phyloP scores from a whole-genome alignment of 2,113 vertebrate species.

The Melanocharis versteri region DNA sequence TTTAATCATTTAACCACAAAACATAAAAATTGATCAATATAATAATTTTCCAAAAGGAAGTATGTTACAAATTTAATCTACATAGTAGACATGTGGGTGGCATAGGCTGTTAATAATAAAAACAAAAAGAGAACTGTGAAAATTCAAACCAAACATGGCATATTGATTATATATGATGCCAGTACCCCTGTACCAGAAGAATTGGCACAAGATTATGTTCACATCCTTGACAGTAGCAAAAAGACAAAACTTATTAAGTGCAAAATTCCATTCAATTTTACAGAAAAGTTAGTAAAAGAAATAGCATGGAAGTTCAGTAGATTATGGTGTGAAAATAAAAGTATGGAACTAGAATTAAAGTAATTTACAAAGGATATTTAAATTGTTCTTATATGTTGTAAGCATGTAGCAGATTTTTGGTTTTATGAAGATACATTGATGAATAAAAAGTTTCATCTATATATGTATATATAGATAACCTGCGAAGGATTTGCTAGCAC shows the following conservation, averaged over 20 bases:
- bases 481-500: neutral
- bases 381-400: neutral
- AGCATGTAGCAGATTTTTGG: neutral
- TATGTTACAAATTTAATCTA: neutral
- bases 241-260: neutral
- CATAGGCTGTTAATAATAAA: neutral
- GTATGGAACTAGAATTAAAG: neutral
- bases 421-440: neutral
- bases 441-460: neutral
- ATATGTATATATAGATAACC: neutral
- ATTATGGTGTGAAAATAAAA: neutral
- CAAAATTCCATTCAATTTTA: neutral
- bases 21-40: neutral
- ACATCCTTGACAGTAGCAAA: neutral
- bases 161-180: neutral
- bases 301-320: neutral
- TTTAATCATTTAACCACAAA: neutral
- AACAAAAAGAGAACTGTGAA: neutral
- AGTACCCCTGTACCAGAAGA: neutral
- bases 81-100: accelerated
- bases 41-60: neutral
- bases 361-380: neutral
- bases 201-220: neutral
- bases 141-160: neutral
- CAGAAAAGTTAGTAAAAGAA: neutral